Evolutionary conservation across 2,797 vertebrate species (phyloP), one percentile per base, ranked within the genome.

Genomic region (Hylomyscus alleni): DNA sequence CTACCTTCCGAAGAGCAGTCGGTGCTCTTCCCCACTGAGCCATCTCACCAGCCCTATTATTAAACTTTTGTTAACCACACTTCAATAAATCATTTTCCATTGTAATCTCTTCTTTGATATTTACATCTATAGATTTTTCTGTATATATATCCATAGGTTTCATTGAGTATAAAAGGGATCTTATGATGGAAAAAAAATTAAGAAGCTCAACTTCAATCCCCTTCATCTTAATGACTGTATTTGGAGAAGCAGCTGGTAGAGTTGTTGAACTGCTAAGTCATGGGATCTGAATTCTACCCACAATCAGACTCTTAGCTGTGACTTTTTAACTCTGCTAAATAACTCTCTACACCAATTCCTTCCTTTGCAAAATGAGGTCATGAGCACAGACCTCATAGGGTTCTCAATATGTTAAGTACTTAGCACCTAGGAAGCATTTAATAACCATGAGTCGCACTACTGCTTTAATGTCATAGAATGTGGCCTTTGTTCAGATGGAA

Each of bases 331-430:
- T 37, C 60, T 4, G 44, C 85, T 94, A 91, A 93, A 44, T 29
- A 84, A 91, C 19, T 78, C 50, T 78, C 40, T 92, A 73, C 20
- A 20, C 44, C n/a, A 62, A 3, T 75, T 69, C 93, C n/a, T 89
- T 95, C 26, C 58, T 65, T 31, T 90, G 34, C 67, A 87, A 96
- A 94, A 87, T 58, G 14, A 95, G 24, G 90, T 40, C 73, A 84
- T 10, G 52, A 90, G 9, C 31, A 52, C 3, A 67, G 65, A 87
- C 37, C n/a, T 92, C 50, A 40, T 73, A 75, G 8, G 4, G 77
- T 54, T 89, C 50, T 90, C 34, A 40, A 44, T 82, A 89, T 37
- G 69, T 37, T 90, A 81, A 73, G 20, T 72, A 6, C 40, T 94
- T 95, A 87, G 6, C 60, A 75, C 17, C 72, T 60, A 73, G 26